A percentile compares a stretch with the other conserved stretches of the same genome.
phyloP scores from a whole-genome alignment of 2,113 vertebrate genomes.

The Panurus biarmicus region DNA sequence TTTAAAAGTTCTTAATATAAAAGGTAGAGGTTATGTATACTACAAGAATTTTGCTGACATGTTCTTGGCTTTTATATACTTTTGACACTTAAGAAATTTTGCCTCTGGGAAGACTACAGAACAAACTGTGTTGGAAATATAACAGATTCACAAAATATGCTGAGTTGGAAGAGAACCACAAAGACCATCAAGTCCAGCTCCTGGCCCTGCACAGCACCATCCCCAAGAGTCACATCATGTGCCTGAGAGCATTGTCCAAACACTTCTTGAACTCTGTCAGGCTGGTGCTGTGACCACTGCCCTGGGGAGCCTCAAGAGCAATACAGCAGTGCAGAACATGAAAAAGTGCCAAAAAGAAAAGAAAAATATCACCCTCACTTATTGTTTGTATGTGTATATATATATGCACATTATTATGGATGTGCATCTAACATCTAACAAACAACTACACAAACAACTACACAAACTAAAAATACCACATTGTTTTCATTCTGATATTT shows the following conservation, averaged over 20 bases:
- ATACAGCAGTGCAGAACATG: background rate
- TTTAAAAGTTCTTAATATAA: background rate
- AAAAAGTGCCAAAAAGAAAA: background rate
- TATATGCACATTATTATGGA: background rate
- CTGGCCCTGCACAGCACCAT: background rate
- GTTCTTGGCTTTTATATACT: background rate
- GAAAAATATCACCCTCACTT: background rate
- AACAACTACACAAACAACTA: background rate
- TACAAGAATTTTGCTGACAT: background rate
- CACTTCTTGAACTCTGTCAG: background rate
- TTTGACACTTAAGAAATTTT: background rate
- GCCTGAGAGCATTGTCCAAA: background rate
- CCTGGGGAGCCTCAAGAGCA: rapidly evolving
- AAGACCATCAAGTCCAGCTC: background rate
- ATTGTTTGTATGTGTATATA: background rate
- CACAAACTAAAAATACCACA: background rate
- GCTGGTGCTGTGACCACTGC: background rate
- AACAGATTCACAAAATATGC: background rate
- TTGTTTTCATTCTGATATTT: background rate
- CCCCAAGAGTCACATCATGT: background rate
- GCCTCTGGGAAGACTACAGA: background rate
- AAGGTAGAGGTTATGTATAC: background rate
- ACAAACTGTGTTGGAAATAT: background rate
- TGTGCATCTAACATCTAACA: too few species aligned
- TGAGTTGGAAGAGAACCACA: background rate